Conservation (phyloP, 2,888 invertebrate genomes). For the Scrobipalpa costella region DNA sequence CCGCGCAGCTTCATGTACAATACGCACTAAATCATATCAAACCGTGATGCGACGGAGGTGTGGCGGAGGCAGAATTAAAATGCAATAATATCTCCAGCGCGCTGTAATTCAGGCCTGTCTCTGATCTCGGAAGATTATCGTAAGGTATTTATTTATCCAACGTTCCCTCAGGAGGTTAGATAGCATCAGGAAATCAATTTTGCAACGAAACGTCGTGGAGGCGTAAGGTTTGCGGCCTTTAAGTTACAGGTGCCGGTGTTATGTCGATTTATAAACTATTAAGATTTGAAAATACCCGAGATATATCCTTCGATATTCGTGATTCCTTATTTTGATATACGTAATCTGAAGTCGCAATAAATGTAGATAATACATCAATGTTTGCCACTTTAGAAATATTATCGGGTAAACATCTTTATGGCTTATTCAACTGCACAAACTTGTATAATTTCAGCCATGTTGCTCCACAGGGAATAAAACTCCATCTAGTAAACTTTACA, state of each 20-base stretch:
- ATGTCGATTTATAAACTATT: slow-evolving; percentile 56
- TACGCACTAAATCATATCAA: slow-evolving; percentile 73
- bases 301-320: slow-evolving; percentile 7
- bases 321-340: slow-evolving; percentile 6
- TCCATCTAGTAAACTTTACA: not conserved
- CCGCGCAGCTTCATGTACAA: slow-evolving; percentile 39
- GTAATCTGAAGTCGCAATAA: slow-evolving; percentile 16
- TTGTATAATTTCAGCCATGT: not conserved
- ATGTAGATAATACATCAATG: not conserved
- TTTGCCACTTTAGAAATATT: not conserved
- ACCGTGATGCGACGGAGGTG: slow-evolving; percentile 72
- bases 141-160: slow-evolving; percentile 79
- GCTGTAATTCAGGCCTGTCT: slow-evolving; percentile 75
- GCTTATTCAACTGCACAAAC: too few species aligned
- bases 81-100: slow-evolving; percentile 73
- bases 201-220: slow-evolving; percentile 72
- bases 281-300: slow-evolving; percentile 38
- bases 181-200: slow-evolving; percentile 79
- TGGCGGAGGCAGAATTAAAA: slow-evolving; percentile 73
- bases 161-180: slow-evolving; percentile 74
- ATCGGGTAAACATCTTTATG: too few species aligned
- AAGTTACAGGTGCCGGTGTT: slow-evolving; percentile 62
- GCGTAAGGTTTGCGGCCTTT: slow-evolving; percentile 68
- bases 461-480: not conserved
- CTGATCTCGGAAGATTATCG: slow-evolving; percentile 73